A percentile compares a stretch with the other conserved stretches of the same genome.
phyloP scores from a whole-genome alignment of 1,140 invertebrate species.

The Drosophila suzukii region DNA sequence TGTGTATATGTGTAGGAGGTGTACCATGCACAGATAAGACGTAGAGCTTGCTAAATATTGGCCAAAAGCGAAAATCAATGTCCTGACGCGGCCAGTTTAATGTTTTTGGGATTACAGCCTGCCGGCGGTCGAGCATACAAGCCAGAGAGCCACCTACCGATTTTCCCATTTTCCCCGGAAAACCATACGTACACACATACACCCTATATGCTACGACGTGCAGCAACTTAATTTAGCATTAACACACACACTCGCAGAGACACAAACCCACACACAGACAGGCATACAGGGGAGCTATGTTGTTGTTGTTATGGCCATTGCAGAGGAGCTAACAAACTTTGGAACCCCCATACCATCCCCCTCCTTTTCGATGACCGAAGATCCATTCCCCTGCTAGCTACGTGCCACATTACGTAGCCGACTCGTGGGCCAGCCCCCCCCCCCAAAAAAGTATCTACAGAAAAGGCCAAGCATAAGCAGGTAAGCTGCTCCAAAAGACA shows the following conservation, averaged over 20 bases:
- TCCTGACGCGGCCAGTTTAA: conserved; percentile 53
- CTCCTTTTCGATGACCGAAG: not conserved
- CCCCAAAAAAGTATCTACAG: not conserved
- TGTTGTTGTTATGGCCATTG: conserved; percentile 29
- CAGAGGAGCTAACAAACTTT: conserved; percentile 20
- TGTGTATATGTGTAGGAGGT: not conserved
- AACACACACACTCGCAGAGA: conserved; percentile 38
- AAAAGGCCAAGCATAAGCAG: conserved; percentile 3
- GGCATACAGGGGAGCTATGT: not conserved
- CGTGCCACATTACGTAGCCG: conserved; percentile 52
- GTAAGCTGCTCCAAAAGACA: conserved; percentile 16
- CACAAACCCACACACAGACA: not conserved
- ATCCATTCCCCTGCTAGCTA: conserved; percentile 31
- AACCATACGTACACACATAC: not conserved
- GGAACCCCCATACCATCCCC: not conserved
- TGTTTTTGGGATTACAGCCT: conserved; percentile 51
- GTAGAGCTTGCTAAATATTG: conserved; percentile 31
- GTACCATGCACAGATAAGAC: conserved; percentile 26
- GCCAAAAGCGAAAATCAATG: conserved; percentile 54
- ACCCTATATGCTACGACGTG: conserved; percentile 35
- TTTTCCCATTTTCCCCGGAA: conserved; percentile 26
- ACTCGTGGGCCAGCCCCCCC: conserved; percentile 16
- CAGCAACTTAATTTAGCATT: conserved; percentile 58
- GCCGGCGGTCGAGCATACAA: conserved; percentile 4
- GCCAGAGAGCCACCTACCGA: not conserved